These are phyloP conservation scores for Oceanodroma leucorhoa DNA, from an alignment of 2,797 vertebrate species.

Conservation along the genomic window DNA sequence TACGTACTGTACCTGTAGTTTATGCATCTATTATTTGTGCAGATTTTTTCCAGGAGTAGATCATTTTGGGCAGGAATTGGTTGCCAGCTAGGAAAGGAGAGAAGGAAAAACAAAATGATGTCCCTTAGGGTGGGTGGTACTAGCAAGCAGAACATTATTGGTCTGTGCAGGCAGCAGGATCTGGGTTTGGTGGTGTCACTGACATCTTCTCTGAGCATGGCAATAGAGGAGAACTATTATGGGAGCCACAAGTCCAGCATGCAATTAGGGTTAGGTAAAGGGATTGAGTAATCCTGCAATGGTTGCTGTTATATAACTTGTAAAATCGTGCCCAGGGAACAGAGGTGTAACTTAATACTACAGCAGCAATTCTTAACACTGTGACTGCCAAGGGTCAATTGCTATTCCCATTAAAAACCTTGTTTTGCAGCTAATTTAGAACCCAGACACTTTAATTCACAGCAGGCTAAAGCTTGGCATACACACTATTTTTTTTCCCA, in stretches of 20 bases:
- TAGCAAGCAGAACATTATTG: constrained; percentile 31
- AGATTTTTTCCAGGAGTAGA: constrained; percentile 61
- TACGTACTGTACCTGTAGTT: constrained; percentile 66
- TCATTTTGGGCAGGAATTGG: constrained; percentile 59
- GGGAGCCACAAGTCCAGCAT: constrained; percentile 62
- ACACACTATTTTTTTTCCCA: not conserved
- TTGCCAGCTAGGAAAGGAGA: constrained; percentile 58
- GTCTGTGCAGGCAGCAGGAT: constrained; percentile 39
- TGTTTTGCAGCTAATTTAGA: constrained; percentile 65
- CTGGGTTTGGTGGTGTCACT: constrained; percentile 31
- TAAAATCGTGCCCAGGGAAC: constrained; percentile 45
- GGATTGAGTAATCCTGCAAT: constrained; percentile 67
- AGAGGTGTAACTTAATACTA: constrained; percentile 64
- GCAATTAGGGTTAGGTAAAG: constrained; percentile 70
- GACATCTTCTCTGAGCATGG: constrained; percentile 42
- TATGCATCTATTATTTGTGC: constrained; percentile 53
- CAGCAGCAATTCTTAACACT: constrained; percentile 15
- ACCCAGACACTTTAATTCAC: constrained; percentile 61
- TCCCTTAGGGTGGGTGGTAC: constrained; percentile 40
- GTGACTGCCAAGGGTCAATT: constrained; percentile 67
- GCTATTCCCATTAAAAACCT: constrained; percentile 61
- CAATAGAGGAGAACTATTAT: constrained; percentile 50
- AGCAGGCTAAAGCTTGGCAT: constrained; percentile 46
- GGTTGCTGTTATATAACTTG: constrained; percentile 70
- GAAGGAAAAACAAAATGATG: constrained; percentile 68